A percentile compares a stretch with the other conserved stretches of the same genome.
Evolutionary conservation across 2,888 invertebrate species (phyloP).

Genomic region (Cloeon dipterum): DNA sequence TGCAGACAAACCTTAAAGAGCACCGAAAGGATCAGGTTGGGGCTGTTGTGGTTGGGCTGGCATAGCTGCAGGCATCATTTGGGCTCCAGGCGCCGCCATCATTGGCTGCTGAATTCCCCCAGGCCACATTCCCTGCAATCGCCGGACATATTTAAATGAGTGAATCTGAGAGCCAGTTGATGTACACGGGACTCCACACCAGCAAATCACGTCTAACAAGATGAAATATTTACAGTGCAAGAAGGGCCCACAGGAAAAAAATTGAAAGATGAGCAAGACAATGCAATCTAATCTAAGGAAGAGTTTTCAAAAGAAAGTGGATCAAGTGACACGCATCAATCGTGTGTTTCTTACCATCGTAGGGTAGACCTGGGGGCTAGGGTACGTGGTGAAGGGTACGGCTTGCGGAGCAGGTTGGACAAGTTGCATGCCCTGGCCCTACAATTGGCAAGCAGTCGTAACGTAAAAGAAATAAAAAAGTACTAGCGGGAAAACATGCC

Average conservation of each 20-base stretch:
- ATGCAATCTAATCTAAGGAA: too few species aligned
- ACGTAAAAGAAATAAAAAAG: too few species aligned
- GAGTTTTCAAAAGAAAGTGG: too few species aligned
- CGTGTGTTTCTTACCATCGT: too few species aligned
- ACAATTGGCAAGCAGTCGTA: too few species aligned
- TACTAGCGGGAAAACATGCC: too few species aligned
- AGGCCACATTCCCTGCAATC: slow-evolving; percentile 11
- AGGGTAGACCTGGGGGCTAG: too few species aligned
- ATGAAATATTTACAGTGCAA: slow-evolving; percentile 6
- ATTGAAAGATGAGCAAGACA: too few species aligned
- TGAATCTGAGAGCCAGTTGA: slow-evolving; percentile 5
- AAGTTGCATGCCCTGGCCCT: neutral
- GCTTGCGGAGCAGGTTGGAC: too few species aligned
- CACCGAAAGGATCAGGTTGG: neutral
- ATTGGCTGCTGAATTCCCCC: slow-evolving; percentile 16
- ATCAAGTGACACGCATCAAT: too few species aligned
- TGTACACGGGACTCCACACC: slow-evolving; percentile 12
- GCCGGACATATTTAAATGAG: slow-evolving; percentile 6
- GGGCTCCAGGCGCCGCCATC: slow-evolving; percentile 13
- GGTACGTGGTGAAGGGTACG: too few species aligned
- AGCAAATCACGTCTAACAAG: slow-evolving; percentile 15
- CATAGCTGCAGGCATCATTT: slow-evolving; percentile 14
- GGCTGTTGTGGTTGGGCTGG: slow-evolving; percentile 6
- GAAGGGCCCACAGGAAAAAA: too few species aligned
- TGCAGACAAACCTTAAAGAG: neutral